Conservation (phyloP, 2,113 vertebrate genomes). For the Toxotes chatareus region DNA sequence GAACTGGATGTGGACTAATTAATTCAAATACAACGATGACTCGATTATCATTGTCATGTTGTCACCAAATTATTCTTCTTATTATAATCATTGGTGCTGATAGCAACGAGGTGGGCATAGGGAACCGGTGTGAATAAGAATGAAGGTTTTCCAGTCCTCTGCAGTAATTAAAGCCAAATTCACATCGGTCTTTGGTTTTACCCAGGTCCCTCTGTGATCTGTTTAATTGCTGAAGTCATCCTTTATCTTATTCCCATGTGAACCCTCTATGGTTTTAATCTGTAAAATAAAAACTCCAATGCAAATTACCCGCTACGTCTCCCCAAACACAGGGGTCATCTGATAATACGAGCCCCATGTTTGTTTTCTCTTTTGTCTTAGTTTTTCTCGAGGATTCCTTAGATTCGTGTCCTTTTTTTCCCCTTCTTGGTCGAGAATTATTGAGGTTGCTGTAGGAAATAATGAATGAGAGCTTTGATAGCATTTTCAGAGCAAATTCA, state of each 20-base stretch:
- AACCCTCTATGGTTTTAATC: constrained; percentile 10
- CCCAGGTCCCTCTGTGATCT: not conserved
- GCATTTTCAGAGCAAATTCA: constrained; percentile 44
- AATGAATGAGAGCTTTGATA: constrained; percentile 58
- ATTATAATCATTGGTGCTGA: not conserved
- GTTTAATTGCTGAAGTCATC: not conserved
- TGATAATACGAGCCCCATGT: constrained; percentile 2
- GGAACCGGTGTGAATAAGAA: not conserved
- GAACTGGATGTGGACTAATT: not conserved
- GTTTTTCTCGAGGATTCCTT: not conserved
- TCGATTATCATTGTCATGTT: not conserved
- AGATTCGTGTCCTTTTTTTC: not conserved
- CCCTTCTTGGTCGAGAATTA: constrained; percentile 5
- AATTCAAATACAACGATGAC: not conserved
- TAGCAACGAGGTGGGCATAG: not conserved
- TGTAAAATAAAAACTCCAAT: not conserved
- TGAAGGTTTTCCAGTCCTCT: not conserved
- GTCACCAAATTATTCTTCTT: not conserved
- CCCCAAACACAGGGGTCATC: not conserved
- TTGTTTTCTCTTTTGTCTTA: not conserved
- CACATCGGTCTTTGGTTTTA: not conserved
- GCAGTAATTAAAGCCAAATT: constrained; percentile 14
- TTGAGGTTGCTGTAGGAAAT: constrained; percentile 30
- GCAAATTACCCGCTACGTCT: constrained; percentile 1
- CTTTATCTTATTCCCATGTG: not conserved